phyloP scores from a whole-genome alignment of 2,797 vertebrate genomes.

The Myotis planiceps region DNA sequence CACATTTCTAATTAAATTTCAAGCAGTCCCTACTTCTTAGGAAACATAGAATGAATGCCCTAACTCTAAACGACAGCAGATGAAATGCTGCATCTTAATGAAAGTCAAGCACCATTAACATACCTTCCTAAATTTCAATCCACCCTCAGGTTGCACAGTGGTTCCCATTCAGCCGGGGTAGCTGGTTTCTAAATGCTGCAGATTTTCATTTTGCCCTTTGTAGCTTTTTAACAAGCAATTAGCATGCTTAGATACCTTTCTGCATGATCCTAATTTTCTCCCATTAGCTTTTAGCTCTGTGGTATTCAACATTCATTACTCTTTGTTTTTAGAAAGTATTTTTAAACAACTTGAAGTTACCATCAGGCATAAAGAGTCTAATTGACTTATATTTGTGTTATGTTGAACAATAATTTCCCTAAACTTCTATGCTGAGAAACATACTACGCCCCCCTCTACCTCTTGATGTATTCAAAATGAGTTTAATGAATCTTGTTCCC shows the following conservation, averaged over 20 bases:
- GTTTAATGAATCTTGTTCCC: constrained; percentile 29
- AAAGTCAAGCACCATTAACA: neutral
- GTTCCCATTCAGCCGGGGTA: neutral
- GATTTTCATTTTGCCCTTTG: neutral
- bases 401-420: neutral
- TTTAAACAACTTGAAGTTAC: constrained; percentile 36
- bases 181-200: neutral
- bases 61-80: constrained; percentile 18
- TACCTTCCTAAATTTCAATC: neutral
- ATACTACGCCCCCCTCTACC: neutral
- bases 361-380: neutral
- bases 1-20: constrained; percentile 54
- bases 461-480: neutral
- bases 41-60: constrained; percentile 14
- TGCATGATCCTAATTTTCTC: neutral
- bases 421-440: neutral
- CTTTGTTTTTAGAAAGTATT: constrained; percentile 41
- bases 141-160: neutral
- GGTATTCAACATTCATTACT: neutral
- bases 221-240: constrained; percentile 37
- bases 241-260: constrained; percentile 1
- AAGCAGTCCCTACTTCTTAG: neutral
- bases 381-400: constrained; percentile 31
- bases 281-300: constrained; percentile 38
- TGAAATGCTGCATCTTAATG: neutral